Evolutionary conservation across 2,797 vertebrate genomes (phyloP).

Genomic region (Esox masquinongy): DNA sequence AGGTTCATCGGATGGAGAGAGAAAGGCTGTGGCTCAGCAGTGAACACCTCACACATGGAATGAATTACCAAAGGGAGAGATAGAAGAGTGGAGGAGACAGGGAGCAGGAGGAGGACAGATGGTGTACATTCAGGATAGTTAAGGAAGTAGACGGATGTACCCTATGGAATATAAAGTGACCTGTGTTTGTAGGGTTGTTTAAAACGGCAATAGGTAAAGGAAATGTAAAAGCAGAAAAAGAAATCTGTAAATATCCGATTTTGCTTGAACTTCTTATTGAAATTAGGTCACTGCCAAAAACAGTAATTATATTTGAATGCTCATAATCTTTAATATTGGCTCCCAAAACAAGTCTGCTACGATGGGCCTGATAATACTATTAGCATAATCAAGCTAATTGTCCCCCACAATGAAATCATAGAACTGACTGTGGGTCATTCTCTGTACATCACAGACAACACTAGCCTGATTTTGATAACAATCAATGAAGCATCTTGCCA

Average conservation of each 20-base stretch:
- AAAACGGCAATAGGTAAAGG: conserved; percentile 46
- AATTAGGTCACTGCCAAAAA: conserved; percentile 38
- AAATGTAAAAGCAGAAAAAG: conserved; percentile 21
- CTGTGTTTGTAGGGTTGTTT: conserved; percentile 59
- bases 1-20: conserved; percentile 42
- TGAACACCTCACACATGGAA: conserved; percentile 68
- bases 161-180: conserved; percentile 48
- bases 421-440: too few relatives aligned
- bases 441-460: too few relatives aligned
- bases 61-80: conserved; percentile 65
- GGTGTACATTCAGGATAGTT: conserved; percentile 51
- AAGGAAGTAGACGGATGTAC: conserved; percentile 55
- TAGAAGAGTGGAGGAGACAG: conserved; percentile 31
- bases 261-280: conserved; percentile 34
- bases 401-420: too few relatives aligned
- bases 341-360: not conserved
- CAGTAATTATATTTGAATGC: conserved; percentile 45
- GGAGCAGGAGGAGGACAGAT: conserved; percentile 17
- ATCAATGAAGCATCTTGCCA: too few relatives aligned
- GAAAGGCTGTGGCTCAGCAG: conserved; percentile 16
- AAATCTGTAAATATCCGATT: conserved; percentile 38
- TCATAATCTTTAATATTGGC: conserved; percentile 41
- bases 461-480: too few relatives aligned
- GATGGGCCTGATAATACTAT: not conserved
- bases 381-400: not conserved